phyloP scores from a whole-genome alignment of 2,888 invertebrate genomes.

The Volucella bombylans region DNA sequence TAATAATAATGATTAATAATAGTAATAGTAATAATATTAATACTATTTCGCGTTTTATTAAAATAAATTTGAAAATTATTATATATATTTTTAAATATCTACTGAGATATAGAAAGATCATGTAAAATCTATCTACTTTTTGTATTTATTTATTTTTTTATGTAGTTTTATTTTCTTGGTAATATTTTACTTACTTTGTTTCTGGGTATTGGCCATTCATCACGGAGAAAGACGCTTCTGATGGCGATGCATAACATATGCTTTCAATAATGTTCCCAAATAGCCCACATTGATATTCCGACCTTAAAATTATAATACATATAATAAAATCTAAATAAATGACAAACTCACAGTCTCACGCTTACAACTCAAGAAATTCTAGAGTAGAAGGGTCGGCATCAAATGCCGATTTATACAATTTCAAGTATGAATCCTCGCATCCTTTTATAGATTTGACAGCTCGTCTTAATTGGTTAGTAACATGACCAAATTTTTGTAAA shows the following conservation, averaged over 20 bases:
- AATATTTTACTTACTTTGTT: constrained; percentile 77
- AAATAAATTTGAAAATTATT: no score
- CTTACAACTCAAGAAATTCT: constrained; percentile 87
- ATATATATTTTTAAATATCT: no score
- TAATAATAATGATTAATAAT: no score
- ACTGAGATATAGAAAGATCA: no score
- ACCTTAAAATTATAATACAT: constrained; percentile 64
- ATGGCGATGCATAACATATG: constrained; percentile 81
- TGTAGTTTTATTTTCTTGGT: no score
- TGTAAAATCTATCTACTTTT: no score
- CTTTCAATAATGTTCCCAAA: constrained; percentile 81
- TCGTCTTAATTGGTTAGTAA: constrained; percentile 90
- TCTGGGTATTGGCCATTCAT: constrained; percentile 81
- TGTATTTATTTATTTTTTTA: no score
- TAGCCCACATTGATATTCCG: constrained; percentile 81
- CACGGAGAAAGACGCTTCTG: constrained; percentile 80
- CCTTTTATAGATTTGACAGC: constrained; percentile 87
- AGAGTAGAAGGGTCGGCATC: constrained; percentile 92
- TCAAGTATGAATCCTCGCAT: constrained; percentile 89
- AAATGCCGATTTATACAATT: constrained; percentile 91
- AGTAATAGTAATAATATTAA: no score
- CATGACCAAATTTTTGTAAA: constrained; percentile 90
- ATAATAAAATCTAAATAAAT: constrained; percentile 75
- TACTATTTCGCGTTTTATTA: no score
- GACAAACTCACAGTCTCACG: not conserved